Conservation (phyloP, 2,888 invertebrate genomes). For the Ichneumoninae sp. region DNA sequence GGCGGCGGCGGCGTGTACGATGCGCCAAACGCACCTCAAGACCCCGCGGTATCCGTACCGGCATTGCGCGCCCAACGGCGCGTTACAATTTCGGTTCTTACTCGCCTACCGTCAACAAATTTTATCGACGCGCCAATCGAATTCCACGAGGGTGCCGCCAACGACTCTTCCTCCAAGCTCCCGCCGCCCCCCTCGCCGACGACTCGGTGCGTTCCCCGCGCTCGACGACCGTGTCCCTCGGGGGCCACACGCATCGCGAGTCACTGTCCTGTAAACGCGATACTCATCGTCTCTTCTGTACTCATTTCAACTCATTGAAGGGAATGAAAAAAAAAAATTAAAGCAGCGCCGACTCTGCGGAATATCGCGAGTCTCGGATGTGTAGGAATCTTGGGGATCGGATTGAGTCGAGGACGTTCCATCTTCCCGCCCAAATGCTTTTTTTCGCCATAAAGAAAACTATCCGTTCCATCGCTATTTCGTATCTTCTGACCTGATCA, state of each 20-base stretch:
- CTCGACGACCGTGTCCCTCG: conserved; percentile 52
- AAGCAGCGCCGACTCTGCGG: background rate
- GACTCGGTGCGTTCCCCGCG: conserved; percentile 44
- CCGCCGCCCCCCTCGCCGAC: conserved; percentile 1
- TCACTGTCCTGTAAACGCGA: conserved; percentile 53
- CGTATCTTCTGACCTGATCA: background rate
- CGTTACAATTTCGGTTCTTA: conserved; percentile 79
- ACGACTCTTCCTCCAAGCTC: conserved; percentile 16
- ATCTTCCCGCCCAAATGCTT: background rate
- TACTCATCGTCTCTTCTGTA: conserved; percentile 46
- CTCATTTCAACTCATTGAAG: conserved; percentile 7
- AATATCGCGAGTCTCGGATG: background rate
- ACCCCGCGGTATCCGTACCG: conserved; percentile 40
- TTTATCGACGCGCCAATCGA: conserved; percentile 77
- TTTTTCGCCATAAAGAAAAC: background rate
- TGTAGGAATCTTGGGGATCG: conserved; percentile 7
- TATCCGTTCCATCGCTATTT: background rate
- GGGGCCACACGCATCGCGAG: conserved; percentile 64
- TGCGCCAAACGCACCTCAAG: background rate
- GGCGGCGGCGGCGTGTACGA: conserved; percentile 39
- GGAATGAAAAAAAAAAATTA: conserved; percentile 6
- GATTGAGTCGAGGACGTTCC: background rate
- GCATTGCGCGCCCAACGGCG: conserved; percentile 71
- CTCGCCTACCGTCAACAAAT: conserved; percentile 76
- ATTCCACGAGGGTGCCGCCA: conserved; percentile 66